Conservation (phyloP, 2,113 vertebrate genomes). For the Dicrurus megarhynchus region DNA sequence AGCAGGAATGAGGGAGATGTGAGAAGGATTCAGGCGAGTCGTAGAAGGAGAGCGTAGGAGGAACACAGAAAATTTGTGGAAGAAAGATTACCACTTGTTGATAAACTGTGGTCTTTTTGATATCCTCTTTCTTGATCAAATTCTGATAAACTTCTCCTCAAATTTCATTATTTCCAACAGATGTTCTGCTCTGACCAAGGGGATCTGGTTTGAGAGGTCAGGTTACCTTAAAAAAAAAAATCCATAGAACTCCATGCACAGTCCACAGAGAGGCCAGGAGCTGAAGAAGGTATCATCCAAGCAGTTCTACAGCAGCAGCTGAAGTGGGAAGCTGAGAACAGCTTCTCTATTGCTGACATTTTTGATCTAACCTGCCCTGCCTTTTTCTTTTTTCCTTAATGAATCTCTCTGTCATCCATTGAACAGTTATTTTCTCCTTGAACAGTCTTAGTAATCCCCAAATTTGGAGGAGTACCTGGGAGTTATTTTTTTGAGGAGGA, state of each 20-base stretch:
- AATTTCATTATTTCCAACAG: not conserved
- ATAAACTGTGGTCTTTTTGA: not conserved
- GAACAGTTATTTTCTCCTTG: not conserved
- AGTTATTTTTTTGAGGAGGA: not conserved
- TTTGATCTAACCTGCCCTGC: not conserved
- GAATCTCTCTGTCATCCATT: not conserved
- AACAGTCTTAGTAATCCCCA: not conserved
- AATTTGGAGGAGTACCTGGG: not conserved
- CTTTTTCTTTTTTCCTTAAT: not conserved
- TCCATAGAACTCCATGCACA: not conserved
- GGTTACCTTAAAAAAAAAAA: not conserved
- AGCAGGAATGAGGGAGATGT: not conserved
- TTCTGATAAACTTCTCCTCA: not conserved
- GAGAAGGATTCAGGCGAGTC: not conserved
- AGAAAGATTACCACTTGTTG: not conserved
- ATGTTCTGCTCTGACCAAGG: not conserved
- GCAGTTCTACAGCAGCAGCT: not conserved
- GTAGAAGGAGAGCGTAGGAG: not conserved
- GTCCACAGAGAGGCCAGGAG: not conserved
- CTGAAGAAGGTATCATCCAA: not conserved
- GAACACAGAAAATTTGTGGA: not conserved
- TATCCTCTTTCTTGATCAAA: not conserved
- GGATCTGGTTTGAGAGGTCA: not conserved
- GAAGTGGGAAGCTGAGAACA: not conserved
- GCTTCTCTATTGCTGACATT: not conserved